Percentiles rank a stretch among this genome's conserved stretches.
phyloP scores from a whole-genome alignment of 2,888 invertebrate genomes.

The Charanyca ferruginea region DNA sequence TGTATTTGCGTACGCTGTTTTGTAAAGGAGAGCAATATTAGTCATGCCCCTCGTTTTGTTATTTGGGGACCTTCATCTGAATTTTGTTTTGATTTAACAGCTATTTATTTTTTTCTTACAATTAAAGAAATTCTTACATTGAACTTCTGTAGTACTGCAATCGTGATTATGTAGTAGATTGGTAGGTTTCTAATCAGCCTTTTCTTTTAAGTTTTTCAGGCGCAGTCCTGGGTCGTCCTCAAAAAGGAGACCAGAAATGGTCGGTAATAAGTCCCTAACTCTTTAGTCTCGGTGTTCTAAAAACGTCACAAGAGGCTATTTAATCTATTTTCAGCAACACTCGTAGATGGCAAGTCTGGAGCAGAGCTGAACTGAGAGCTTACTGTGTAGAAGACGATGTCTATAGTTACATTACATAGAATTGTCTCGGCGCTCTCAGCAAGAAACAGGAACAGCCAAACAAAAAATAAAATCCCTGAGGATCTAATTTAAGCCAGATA shows the following conservation, averaged over 20 bases:
- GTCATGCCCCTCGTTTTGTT: conserved; percentile 27
- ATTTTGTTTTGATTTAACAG: not conserved
- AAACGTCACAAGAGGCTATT: not conserved
- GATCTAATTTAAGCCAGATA: conserved; percentile 55
- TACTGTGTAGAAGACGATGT: not conserved
- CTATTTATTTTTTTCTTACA: not conserved
- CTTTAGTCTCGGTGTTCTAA: not conserved
- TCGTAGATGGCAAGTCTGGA: not conserved
- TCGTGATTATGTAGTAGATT: not conserved
- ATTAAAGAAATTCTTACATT: not conserved
- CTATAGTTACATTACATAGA: conserved; percentile 31
- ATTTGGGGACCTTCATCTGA: conserved; percentile 18
- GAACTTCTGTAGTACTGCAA: not conserved
- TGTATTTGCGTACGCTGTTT: conserved; percentile 58
- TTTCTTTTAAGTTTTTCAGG: not conserved
- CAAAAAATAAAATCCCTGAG: conserved; percentile 54
- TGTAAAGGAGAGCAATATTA: conserved; percentile 30
- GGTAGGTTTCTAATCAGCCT: not conserved
- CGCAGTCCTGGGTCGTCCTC: not conserved
- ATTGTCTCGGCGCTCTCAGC: conserved; percentile 15
- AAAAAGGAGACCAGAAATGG: not conserved
- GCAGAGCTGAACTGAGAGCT: too few relatives aligned
- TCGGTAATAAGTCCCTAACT: too few relatives aligned
- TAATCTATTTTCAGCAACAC: not conserved
- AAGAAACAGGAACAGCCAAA: conserved; percentile 42